Evolutionary conservation across 2,888 invertebrate genomes (phyloP), one percentile per base, ranked within the genome.

Genomic region (Macaria notata): DNA sequence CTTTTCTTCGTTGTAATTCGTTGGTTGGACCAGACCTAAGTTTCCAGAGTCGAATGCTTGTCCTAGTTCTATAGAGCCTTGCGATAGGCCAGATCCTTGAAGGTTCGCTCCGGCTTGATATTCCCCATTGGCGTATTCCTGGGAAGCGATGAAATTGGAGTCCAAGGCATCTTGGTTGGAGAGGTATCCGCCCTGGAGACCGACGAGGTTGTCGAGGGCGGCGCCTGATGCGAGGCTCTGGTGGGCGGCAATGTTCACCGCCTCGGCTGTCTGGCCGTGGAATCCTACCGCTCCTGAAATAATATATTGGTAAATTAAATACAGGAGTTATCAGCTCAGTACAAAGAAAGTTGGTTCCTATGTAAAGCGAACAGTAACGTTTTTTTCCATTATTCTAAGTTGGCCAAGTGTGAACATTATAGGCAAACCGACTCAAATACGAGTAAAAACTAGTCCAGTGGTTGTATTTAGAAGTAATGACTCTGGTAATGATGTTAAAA

Each of bases 191-290:
- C 75, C 74, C 69, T 92, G 92, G 41, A 92, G 84, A 5, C 92
- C 92, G 8, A 92, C 90, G 4, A 84, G 75, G 65, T 92, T 92
- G 65, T 86, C 66, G 5, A 88, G 68, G 1, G 90, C 75, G 0
- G 92, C 92, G 3, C 92, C 92, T 1, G 92, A 92, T 5, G 81
- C 75, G 5, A 92, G 72, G 56, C 91, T 91, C 56, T 90, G 85
- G 65, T 92, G 92, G 46, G 83, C 92, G 0, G 92, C 92, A 1
- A 92, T 79, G 71, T 92, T 92, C 9, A 92, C 78, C 0, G 88
- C 77, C 49, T 92, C 87, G 0, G 90, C 92, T 31, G 92, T 88
- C 64, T 88, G 84, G 1, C 92, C 92, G 61, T 85, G 81, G 73
- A 83, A 92, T 3, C 91, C 90, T 39, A 84, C 79, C 53, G 89